Evolutionary conservation across 2,113 vertebrate species (phyloP).

Genomic region (Atrichornis clamosus): DNA sequence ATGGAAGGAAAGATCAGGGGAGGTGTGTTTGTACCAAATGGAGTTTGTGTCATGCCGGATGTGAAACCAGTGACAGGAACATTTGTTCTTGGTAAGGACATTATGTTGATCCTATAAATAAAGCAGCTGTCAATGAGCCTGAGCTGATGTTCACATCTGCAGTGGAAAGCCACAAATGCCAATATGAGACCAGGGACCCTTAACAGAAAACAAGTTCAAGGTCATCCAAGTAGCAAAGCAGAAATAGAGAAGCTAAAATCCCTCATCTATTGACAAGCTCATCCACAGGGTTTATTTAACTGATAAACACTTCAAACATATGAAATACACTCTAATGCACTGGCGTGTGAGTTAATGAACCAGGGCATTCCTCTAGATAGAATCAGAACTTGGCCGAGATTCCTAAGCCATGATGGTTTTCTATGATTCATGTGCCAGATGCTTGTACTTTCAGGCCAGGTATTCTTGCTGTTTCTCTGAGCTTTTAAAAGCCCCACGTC

Average conservation of each 20-base stretch:
- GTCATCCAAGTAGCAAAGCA: background rate
- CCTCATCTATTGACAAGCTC: background rate
- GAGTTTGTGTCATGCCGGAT: background rate
- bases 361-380: background rate
- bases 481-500: background rate
- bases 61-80: background rate
- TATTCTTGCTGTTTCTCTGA: background rate
- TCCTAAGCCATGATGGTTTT: background rate
- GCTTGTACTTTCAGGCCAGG: background rate
- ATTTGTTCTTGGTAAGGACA: background rate
- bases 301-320: background rate
- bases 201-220: background rate
- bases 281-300: background rate
- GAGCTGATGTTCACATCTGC: background rate
- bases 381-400: background rate
- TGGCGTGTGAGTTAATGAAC: slow-evolving; percentile 13
- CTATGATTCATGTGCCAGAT: background rate
- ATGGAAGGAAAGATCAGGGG: background rate
- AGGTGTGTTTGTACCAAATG: too few species aligned
- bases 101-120: background rate
- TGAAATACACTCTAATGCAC: background rate
- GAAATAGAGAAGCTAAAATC: background rate
- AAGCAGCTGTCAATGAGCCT: background rate
- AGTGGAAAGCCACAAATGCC: background rate
- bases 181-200: background rate